Base-by-base conservation (phyloP, 1,140 invertebrate genomes). In the Melanaphis sacchari region DNA sequence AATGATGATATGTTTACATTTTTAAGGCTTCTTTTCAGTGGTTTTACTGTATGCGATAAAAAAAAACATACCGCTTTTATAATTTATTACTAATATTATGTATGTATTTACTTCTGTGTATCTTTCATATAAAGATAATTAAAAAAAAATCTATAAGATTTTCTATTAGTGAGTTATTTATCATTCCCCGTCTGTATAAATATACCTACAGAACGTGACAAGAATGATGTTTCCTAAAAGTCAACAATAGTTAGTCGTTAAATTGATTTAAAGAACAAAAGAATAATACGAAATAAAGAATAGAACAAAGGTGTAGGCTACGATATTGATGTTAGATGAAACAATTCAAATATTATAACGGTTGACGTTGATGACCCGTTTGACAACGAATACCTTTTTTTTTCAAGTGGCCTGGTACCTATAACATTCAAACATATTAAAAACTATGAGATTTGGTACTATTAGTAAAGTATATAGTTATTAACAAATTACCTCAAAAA, bases 241-340 rank as follows among this genome's bases (percentile, higher is more conserved):
- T 24, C n/a, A 38, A 89, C 46, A 52, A 89, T 89, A 89, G 41
- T 46, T 88, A 88, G 43, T 89, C n/a, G n/a, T 89, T 89, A n/a
- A 46, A 88, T 89, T 52, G 40, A 89, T 89, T 52, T 89, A 52
- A 52, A 49, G 46, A 89, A 89, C 87, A 89, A 89, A 89, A 89
- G 46, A 89, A 89, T 84, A 87, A 49, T 87, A 88, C 22, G 3
- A 52, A 36, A 52, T 88, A 36, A 89, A 89, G 21, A 24, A 52
- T 11, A 38, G 8, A 36, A 89, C 87, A 52, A 89, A 52, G n/a
- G n/a, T 89, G 21, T 46, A 88, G 15, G 22, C 9, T 87, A 87
- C 31, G 24, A 88, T 46, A 88, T 85, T 49, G 87, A 24, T 52
- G n/a, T 89, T 52, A 22, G 31, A 88, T 40, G 31, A 88, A 46